These are phyloP conservation scores for Uropsilus gracilis DNA, from an alignment of 2,113 vertebrate species.

Conservation along the genomic window DNA sequence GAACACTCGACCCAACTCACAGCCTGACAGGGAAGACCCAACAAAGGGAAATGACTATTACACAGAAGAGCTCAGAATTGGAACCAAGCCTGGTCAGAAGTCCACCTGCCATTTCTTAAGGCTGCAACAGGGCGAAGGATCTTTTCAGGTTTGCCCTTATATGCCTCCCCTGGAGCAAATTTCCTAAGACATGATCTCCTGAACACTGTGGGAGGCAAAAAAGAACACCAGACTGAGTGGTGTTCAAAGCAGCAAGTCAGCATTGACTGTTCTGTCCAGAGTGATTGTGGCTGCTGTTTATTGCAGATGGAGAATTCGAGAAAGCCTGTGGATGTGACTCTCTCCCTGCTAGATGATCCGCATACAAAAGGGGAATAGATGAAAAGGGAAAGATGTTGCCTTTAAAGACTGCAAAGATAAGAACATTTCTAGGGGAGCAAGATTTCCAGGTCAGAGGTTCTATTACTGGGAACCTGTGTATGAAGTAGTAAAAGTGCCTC, in stretches of 20 bases:
- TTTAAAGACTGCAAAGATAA: neutral
- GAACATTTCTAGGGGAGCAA: neutral
- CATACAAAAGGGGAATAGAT: neutral
- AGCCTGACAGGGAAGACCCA: neutral
- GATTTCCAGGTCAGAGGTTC: neutral
- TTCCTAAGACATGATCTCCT: neutral
- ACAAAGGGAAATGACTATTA: neutral
- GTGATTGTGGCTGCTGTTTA: neutral
- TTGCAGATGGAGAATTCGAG: fast-evolving
- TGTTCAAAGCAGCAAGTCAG: neutral
- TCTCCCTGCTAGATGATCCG: neutral
- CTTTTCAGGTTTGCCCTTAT: neutral
- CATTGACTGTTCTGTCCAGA: neutral
- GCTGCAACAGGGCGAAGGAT: neutral
- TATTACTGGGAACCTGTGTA: neutral
- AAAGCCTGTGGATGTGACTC: neutral
- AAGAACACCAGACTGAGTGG: neutral
- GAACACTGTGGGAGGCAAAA: neutral
- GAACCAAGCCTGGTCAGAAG: neutral
- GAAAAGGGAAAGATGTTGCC: neutral
- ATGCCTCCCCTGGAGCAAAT: slow-evolving; percentile 1
- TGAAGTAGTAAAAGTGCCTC: neutral
- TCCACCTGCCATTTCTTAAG: neutral
- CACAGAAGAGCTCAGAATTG: neutral
- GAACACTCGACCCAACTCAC: neutral